These are phyloP conservation scores for Azorinus chamasolen DNA, from an alignment of 2,888 invertebrate genomes.

Conservation along the genomic window DNA sequence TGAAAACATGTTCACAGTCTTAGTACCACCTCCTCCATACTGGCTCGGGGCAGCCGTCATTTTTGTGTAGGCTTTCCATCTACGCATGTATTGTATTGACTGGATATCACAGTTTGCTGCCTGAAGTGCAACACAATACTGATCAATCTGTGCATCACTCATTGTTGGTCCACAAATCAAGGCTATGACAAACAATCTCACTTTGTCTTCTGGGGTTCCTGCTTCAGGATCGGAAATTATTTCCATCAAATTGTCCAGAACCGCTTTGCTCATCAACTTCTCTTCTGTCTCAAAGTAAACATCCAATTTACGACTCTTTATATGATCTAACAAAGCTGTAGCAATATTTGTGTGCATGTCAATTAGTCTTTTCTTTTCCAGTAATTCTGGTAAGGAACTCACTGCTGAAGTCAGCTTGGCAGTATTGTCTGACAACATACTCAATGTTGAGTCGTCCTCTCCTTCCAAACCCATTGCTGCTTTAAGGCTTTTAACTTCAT, in stretches of 20 bases:
- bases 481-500: slow-evolving; percentile 98
- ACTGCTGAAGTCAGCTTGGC: slow-evolving; percentile 96
- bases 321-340: slow-evolving; percentile 89
- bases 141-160: slow-evolving; percentile 93
- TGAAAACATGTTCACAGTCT: slow-evolving; percentile 98
- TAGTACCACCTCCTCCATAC: slow-evolving; percentile 93
- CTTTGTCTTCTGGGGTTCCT: slow-evolving; percentile 96
- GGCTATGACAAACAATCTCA: slow-evolving; percentile 95
- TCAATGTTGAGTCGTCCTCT: slow-evolving; percentile 92
- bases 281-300: slow-evolving; percentile 99
- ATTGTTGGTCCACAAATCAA: slow-evolving; percentile 94
- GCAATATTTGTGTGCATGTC: slow-evolving; percentile 99
- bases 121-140: slow-evolving; percentile 92
- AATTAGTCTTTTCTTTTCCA: slow-evolving; percentile 98
- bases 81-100: slow-evolving; percentile 94
- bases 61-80: slow-evolving; percentile 96
- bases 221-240: slow-evolving; percentile 94
- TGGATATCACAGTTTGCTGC: slow-evolving; percentile 95
- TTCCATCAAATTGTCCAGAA: slow-evolving; percentile 93
- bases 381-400: slow-evolving; percentile 95
- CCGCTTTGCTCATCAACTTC: slow-evolving; percentile 93
- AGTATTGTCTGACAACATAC: slow-evolving; percentile 90
- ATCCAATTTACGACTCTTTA: slow-evolving; percentile 94
- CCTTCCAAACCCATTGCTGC: slow-evolving; percentile 97
- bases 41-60: slow-evolving; percentile 92